A percentile compares a stretch with the other conserved stretches of the same genome.
Evolutionary conservation across 1,140 invertebrate genomes (phyloP).

Genomic region (Ceratitis capitata): DNA sequence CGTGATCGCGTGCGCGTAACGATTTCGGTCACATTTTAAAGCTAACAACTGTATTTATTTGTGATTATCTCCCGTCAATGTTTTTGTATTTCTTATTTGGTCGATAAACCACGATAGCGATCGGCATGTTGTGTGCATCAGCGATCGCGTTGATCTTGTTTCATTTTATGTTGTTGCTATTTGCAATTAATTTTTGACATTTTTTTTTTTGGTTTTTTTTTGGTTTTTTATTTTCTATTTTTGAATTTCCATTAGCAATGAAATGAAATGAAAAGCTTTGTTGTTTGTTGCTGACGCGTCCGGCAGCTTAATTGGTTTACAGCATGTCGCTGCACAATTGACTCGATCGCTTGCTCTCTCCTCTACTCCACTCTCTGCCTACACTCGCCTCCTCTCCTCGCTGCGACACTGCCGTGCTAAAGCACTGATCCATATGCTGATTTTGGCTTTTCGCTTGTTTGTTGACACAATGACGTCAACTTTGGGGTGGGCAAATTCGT

Average conservation of each 20-base stretch:
- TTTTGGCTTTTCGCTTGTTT: background rate
- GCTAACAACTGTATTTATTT: background rate
- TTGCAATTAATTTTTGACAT: background rate
- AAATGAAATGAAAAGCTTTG: constrained; percentile 30
- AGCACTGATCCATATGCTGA: background rate
- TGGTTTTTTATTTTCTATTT: background rate
- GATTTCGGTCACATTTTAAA: background rate
- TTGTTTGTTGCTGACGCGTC: background rate
- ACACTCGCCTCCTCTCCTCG: background rate
- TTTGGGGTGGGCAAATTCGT: background rate
- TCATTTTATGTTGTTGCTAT: background rate
- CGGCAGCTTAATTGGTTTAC: background rate
- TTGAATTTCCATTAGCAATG: background rate
- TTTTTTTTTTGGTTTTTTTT: background rate
- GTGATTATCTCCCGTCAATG: background rate
- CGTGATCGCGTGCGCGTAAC: constrained; percentile 13
- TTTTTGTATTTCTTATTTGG: background rate
- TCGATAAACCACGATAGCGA: background rate
- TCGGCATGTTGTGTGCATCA: no score
- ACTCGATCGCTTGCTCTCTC: background rate
- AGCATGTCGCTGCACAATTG: background rate
- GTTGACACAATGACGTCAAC: constrained; percentile 1
- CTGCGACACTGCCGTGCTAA: background rate
- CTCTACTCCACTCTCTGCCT: no score
- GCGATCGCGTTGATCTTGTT: background rate